Base-by-base conservation (phyloP, 2,113 vertebrate species). In the Megaleporinus macrocephalus region DNA sequence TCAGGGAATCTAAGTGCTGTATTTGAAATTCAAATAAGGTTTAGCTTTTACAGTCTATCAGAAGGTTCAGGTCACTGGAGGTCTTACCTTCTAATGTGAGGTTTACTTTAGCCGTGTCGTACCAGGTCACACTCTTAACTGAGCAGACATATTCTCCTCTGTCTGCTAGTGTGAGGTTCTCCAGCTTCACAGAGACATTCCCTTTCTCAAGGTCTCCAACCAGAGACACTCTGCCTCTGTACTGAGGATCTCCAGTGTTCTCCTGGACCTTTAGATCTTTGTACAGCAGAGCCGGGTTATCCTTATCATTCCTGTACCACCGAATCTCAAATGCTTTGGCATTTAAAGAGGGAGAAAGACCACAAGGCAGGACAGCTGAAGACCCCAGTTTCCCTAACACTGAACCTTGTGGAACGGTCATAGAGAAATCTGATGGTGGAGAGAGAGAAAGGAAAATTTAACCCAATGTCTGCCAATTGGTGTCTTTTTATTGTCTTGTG, bases 61-160 rank as follows among this genome's bases (percentile, higher is more conserved):
- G 4, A 44, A 44, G 4, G 11, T 7, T 44, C 11, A 4, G 11
- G 4, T 9, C 33, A 36, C 33, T 44, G 4, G 1, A 44, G 41
- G 5, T 73, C 22, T 41, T 18, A 66, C 18, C 57, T 51, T 24
- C 51, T 7, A 77, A 14, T 24, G 2, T 65, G 2, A 75, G 53
- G 10, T 22, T 11, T n/a, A 33, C 51, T 33, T 3, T 20, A 24
- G 33, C 74, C 9, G 13, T 76, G 36, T 76, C 57, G 41, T 76
- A 76, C 74, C 57, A 63, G 4, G 0, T 16, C 0, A 16, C 10
- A 47, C 61, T 22, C 15, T 66, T 44, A 33, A 69, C 29, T 27
- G 51, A 1, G 41, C 76, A 65, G 16, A 27, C 3, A 22, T 78
- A 78, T 30, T 68, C 76, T 22, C 76, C 41, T 16, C 24, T 78